Conservation (phyloP, 92 coral and sea anemone species). For the Bergia sp. region DNA sequence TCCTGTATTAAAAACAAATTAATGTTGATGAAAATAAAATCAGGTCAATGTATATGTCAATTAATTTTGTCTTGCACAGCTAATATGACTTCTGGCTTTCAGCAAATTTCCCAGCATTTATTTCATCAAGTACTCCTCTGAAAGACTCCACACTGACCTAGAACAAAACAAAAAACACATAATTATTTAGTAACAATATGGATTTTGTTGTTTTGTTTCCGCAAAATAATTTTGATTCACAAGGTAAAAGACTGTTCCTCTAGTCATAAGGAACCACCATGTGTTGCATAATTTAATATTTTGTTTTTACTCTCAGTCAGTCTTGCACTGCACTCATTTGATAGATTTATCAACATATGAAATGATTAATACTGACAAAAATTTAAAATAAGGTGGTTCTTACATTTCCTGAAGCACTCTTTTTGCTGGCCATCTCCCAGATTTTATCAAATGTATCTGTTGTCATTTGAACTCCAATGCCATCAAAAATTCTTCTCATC, state of each 20-base stretch:
- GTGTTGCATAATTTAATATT: too few relatives aligned
- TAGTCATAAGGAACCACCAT: too few relatives aligned
- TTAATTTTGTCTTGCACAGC: not conserved
- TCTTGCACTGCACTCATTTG: too few relatives aligned
- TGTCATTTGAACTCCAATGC: slow-evolving; percentile 95
- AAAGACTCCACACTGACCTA: slow-evolving; percentile 97
- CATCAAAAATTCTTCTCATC: slow-evolving; percentile 96
- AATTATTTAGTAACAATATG: too few relatives aligned
- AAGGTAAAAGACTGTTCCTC: not conserved
- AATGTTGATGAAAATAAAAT: not conserved
- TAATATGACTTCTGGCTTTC: slow-evolving; percentile 74
- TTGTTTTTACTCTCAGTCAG: too few relatives aligned
- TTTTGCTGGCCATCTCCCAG: slow-evolving; percentile 85
- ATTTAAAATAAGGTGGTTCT: not conserved
- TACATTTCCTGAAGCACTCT: slow-evolving; percentile 82
- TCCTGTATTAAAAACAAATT: not conserved
- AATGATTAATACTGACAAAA: not conserved
- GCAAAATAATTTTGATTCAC: not conserved
- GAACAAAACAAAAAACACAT: not conserved
- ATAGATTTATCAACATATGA: not conserved
- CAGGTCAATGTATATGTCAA: not conserved
- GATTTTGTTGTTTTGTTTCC: too few relatives aligned
- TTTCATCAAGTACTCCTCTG: slow-evolving; percentile 86
- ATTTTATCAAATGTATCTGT: slow-evolving; percentile 85
- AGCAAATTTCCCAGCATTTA: slow-evolving; percentile 76